Evolutionary conservation across 2,113 vertebrate species (phyloP), one percentile per base, ranked within the genome.

Genomic region (Cyanistes caeruleus): DNA sequence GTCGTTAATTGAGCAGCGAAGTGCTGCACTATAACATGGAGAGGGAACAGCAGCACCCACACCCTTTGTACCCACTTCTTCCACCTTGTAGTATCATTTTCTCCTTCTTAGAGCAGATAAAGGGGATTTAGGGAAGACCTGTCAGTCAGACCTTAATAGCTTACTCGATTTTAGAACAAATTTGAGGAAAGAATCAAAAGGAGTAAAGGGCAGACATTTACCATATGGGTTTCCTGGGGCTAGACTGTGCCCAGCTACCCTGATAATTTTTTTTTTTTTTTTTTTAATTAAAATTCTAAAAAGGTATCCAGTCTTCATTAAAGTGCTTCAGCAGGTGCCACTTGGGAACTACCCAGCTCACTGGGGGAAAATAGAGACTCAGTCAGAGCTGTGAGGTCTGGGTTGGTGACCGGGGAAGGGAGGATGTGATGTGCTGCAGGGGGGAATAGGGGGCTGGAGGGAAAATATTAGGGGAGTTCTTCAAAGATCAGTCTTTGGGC

Each of bases 391-490:
- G 24, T 44, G 51, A 91, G 84, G 77, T 87, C 73, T 87, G 60
- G 20, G 46, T 9, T 87, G 84, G 74, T 75, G 77, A 76, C 37
- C 16, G 5, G 37, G 49, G 46, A 75, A 76, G 65, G 11, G 14
- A 89, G 80, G 78, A 43, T 75, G 62, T 41, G 48, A 68, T 41
- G 62, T 7, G 44, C 44, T 82, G 49, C 52, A 58, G 46, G 62
- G 69, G 51, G 44, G 77, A 89, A 82, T 20, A 30, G 8, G 51
- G 58, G 87, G n/a, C 62, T 82, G 59, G 11, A 89, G 65, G 58
- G 62, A 95, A 73, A 74, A 95, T 68, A 93, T 79, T 88, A 43
- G 74, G 69, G 65, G 49, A 95, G 89, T 46, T 73, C 73, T 68
- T 93, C 53, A 65, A 89, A 94, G 89, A 93, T 68, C 65, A 58